Conservation (phyloP, 2,797 vertebrate species). For the Notolabrus celidotus region DNA sequence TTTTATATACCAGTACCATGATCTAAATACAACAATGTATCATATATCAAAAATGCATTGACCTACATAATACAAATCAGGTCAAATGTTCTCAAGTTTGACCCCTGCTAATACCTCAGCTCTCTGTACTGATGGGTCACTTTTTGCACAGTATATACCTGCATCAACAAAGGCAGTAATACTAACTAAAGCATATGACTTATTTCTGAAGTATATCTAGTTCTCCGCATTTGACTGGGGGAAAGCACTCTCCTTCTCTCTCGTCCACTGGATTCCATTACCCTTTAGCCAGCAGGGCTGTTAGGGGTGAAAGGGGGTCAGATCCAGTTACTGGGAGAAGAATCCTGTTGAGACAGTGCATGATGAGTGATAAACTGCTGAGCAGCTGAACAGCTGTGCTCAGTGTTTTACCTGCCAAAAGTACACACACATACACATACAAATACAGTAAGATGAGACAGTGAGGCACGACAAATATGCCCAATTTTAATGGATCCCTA, state of each 20-base stretch:
- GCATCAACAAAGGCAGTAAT: conserved; percentile 40
- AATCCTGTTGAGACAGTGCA: conserved; percentile 46
- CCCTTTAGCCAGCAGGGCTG: conserved; percentile 63
- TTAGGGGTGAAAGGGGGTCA: conserved; percentile 34
- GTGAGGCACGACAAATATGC: conserved; percentile 2
- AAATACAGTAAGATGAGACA: conserved; percentile 30
- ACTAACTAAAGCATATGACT: conserved; percentile 62
- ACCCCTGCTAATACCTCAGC: background rate
- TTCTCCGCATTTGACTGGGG: conserved; percentile 67
- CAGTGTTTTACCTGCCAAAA: conserved; percentile 48
- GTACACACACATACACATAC: conserved; percentile 4
- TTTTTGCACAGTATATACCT: conserved; percentile 1
- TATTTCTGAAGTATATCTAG: conserved; percentile 55
- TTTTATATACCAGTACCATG: too few relatives aligned
- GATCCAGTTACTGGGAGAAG: conserved; percentile 70
- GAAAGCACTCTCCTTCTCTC: conserved; percentile 17
- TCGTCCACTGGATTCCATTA: conserved; percentile 62
- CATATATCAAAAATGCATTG: background rate
- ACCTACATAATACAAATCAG: background rate
- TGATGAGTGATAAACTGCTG: conserved; percentile 58
- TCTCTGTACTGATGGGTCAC: background rate
- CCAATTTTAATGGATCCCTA: background rate
- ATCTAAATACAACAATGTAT: too few relatives aligned
- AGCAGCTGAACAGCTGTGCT: conserved; percentile 57
- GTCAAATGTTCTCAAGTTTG: background rate